These are phyloP conservation scores for Lophotriccus pileatus DNA, from an alignment of 2,797 vertebrate species.

Conservation along the genomic window DNA sequence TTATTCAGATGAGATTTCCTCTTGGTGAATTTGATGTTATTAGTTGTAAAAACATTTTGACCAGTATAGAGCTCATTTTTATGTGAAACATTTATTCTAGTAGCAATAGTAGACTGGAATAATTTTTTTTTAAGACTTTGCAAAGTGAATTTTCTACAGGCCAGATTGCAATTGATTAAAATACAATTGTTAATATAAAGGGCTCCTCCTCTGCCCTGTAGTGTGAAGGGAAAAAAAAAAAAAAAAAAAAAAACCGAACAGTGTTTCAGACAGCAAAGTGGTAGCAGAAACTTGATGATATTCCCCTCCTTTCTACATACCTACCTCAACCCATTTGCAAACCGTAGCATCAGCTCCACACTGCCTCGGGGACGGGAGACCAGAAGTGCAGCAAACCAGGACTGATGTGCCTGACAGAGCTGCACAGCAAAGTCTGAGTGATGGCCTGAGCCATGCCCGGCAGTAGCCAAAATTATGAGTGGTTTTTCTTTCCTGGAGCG, in stretches of 20 bases:
- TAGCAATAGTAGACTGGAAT: neutral
- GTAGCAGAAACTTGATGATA: neutral
- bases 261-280: neutral
- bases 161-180: neutral
- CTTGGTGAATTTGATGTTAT: neutral
- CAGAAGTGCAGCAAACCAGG: conserved; percentile 35
- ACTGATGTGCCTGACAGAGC: conserved; percentile 48
- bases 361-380: neutral
- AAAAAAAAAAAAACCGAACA: neutral
- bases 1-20: neutral
- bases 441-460: neutral
- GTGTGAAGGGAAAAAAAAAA: rapidly evolving
- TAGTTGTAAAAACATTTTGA: neutral
- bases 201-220: neutral
- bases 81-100: neutral
- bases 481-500: neutral
- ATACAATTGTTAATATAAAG: neutral
- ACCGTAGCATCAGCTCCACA: rapidly evolving
- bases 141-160: neutral
- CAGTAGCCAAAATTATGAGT: conserved; percentile 28
- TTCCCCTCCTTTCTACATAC: neutral
- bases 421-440: neutral
- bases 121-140: neutral
- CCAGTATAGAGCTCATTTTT: neutral
- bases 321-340: conserved; percentile 2